Conservation (phyloP, 2,888 invertebrate genomes). For the Drosophila paranaensis region DNA sequence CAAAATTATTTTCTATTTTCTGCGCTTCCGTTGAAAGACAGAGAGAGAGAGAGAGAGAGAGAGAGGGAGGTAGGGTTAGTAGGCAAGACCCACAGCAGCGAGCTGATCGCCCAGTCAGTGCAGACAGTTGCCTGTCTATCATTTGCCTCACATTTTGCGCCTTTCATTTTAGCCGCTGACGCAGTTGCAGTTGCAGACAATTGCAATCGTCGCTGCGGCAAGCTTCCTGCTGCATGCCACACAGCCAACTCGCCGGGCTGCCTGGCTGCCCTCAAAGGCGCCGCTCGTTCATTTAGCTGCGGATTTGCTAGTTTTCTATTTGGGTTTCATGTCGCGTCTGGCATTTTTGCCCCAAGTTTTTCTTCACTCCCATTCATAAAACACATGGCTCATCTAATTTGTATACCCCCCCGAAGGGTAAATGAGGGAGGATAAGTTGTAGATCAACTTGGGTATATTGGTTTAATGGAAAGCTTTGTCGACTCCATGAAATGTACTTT, state of each 20-base stretch:
- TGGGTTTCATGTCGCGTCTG: constrained; percentile 25
- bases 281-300: constrained; percentile 64
- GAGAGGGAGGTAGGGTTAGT: background rate
- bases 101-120: constrained; percentile 42
- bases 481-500: background rate
- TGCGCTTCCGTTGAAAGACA: constrained; percentile 71
- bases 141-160: constrained; percentile 73
- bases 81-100: constrained; percentile 6
- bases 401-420: background rate
- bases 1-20: constrained; percentile 72
- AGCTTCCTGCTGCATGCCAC: constrained; percentile 38
- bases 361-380: constrained; percentile 63
- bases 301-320: constrained; percentile 45
- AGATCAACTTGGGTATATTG: background rate
- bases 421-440: background rate
- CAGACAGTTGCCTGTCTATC: constrained; percentile 76
- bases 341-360: constrained; percentile 30
- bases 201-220: constrained; percentile 56
- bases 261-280: constrained; percentile 62
- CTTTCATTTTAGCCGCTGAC: constrained; percentile 80
- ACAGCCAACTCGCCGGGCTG: constrained; percentile 11
- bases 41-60: background rate
- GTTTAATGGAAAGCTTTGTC: too few relatives aligned
- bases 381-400: constrained; percentile 61
- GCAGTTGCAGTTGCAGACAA: constrained; percentile 66